Conservation (phyloP, 2,113 vertebrate species). For the Tympanuchus pallidicinctus region DNA sequence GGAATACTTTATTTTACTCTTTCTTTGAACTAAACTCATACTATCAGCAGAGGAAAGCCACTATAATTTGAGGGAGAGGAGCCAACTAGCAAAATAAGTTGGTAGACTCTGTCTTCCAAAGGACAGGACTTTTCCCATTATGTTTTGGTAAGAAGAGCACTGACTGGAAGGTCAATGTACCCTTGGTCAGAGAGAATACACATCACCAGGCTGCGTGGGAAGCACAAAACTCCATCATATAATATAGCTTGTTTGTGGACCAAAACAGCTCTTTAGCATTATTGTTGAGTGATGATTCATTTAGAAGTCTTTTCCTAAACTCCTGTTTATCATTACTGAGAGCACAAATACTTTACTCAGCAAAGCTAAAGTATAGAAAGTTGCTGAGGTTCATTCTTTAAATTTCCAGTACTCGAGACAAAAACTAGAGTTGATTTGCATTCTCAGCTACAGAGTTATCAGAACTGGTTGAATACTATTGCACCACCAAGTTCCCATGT, state of each 20-base stretch:
- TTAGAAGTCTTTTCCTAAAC: conserved; percentile 6
- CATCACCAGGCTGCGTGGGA: background rate
- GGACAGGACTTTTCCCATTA: background rate
- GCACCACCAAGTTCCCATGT: background rate
- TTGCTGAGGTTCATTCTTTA: conserved; percentile 37
- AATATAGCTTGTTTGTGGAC: background rate
- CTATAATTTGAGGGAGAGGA: background rate
- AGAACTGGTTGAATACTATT: background rate
- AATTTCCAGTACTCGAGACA: conserved; percentile 24
- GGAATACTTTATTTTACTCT: background rate
- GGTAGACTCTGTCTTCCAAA: background rate
- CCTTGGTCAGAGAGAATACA: background rate
- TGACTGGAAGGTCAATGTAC: background rate
- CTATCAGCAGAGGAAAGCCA: background rate
- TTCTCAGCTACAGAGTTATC: background rate
- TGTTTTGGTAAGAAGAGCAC: background rate
- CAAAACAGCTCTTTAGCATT: background rate
- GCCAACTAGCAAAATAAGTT: background rate
- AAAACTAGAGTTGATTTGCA: conserved; percentile 40
- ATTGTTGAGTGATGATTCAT: conserved; percentile 1
- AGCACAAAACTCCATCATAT: background rate
- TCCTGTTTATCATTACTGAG: conserved; percentile 15
- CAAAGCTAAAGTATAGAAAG: conserved; percentile 13
- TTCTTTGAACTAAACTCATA: background rate
- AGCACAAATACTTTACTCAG: conserved; percentile 10